Evolutionary conservation across 1,140 invertebrate genomes (phyloP), one percentile per base, ranked within the genome.

Genomic region (Lethrus apterus): DNA sequence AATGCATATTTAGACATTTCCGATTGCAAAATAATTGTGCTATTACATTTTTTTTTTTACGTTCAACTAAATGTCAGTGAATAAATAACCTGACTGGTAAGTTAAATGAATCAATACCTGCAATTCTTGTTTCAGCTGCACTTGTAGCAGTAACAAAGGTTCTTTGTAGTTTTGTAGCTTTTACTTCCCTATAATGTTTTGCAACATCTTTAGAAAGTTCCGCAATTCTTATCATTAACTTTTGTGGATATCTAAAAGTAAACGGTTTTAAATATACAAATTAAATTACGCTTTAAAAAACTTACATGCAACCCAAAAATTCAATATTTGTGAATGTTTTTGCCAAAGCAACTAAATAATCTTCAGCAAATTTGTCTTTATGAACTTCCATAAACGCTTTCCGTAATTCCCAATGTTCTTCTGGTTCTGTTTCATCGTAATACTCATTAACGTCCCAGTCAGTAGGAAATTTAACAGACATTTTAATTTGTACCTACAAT

Each of bases 311-410:
- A 51, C 86, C 86, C 41, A 91, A 68, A 53, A 89, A 78, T 65
- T 90, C 86, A 7, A 89, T 75, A 65, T 91, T 93, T 1, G 80
- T 79, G 63, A 88, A 90, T 18, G 84, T 76, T 69, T 84, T 83
- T 1, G 87, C 85, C 32, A 91, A 68, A 55, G 85, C 89, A 1
- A 91, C 70, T 2, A 93, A 68, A 52, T 83, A 74, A 24, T 84
- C 77, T 62, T 84, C 78, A 1, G 78, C 66, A 66, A 83, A 87
- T 55, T 76, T 78, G 13, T 80, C 73, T 56, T 81, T 77, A 58
- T 91, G 84, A 3, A 75, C 65, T 34, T 76, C 23, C 61, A 93
- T 74, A 63, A 93, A 93, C 34, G 73, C 75, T 46, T 73, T 75
- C 21, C 85, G 70, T 9, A 91, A 69, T 50, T 81, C 74, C 89